Evolutionary conservation across 92 coral and sea anemone genomes (phyloP).

Genomic region (Isaurus tuberculatus): DNA sequence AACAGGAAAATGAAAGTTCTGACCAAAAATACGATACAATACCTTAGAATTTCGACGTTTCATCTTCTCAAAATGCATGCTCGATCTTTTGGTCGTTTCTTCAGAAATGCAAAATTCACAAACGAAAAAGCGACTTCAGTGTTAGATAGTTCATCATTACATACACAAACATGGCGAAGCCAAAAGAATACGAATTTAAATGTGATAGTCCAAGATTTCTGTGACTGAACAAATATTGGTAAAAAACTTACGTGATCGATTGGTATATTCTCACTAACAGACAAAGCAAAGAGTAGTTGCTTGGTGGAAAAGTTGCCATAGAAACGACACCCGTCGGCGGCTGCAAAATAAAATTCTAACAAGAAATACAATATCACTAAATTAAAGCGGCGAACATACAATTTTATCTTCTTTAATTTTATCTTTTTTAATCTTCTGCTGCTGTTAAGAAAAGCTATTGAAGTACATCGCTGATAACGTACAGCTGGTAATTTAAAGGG

Average conservation of each 20-base stretch:
- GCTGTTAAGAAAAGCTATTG: too few relatives aligned
- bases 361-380: neutral
- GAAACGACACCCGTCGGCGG: neutral
- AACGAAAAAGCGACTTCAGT: neutral
- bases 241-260: constrained; percentile 1
- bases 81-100: neutral
- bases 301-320: constrained; percentile 11
- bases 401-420: neutral
- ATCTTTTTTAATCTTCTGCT: too few relatives aligned
- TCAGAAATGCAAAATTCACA: neutral
- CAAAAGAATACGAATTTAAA: constrained; percentile 19
- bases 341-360: too few relatives aligned
- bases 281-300: neutral
- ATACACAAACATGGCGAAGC: constrained; percentile 22
- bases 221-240: constrained; percentile 32
- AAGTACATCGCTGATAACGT: too few relatives aligned
- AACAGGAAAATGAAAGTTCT: too few relatives aligned
- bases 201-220: neutral
- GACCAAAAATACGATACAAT: too few relatives aligned
- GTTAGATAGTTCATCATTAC: neutral
- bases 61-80: neutral
- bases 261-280: neutral
- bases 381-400: too few relatives aligned
- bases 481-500: too few relatives aligned
- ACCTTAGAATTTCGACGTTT: constrained; percentile 6